Conservation (phyloP, 1,140 invertebrate species). For the Eufriesea mexicana region DNA sequence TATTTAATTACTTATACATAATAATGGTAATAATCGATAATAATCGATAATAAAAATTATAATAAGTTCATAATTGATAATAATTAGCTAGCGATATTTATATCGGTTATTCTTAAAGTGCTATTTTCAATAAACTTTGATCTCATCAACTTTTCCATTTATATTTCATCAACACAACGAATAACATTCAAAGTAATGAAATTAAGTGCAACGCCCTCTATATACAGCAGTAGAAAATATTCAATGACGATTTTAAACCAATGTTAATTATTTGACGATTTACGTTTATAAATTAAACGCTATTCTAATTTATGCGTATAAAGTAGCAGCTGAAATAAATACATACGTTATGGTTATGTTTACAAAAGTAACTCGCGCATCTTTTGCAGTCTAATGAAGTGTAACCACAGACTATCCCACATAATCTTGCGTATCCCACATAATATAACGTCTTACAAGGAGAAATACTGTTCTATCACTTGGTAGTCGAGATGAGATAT, state of each 20-base stretch:
- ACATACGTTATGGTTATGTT: background rate
- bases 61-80: too few relatives aligned
- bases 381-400: constrained; percentile 8
- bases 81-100: too few relatives aligned
- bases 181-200: background rate
- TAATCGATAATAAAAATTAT: too few relatives aligned
- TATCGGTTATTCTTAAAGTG: too few relatives aligned
- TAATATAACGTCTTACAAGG: constrained; percentile 14
- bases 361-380: background rate
- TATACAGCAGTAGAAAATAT: background rate
- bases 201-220: background rate
- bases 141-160: background rate
- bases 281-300: background rate
- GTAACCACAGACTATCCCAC: constrained; percentile 27
- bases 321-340: background rate
- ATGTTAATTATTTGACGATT: background rate
- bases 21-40: too few relatives aligned
- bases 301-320: background rate
- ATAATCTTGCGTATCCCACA: constrained; percentile 30
- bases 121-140: background rate
- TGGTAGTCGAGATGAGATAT: background rate
- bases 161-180: background rate
- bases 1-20: too few relatives aligned
- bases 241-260: background rate
- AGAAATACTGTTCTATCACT: background rate